phyloP scores from a whole-genome alignment of 2,888 invertebrate species.

The Spisula solida region DNA sequence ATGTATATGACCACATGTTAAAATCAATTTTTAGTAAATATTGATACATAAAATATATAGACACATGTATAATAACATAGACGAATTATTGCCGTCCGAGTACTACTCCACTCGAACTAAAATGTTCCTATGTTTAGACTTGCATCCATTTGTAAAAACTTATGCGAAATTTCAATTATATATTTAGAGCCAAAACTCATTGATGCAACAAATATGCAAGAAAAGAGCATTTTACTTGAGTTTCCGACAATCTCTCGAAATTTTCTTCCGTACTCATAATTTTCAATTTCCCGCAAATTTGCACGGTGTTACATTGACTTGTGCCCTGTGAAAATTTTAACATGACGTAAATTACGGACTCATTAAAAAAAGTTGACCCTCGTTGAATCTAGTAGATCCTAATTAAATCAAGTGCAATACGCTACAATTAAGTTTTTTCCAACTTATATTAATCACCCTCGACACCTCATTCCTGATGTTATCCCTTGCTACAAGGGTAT shows the following conservation, averaged over 20 bases:
- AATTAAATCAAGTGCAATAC: too few species aligned
- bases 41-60: not conserved
- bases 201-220: not conserved
- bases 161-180: not conserved
- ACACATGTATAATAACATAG: not conserved
- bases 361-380: too few species aligned
- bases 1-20: too few species aligned
- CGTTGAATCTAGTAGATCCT: too few species aligned
- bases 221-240: slow-evolving; percentile 37
- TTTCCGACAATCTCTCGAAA: slow-evolving; percentile 57
- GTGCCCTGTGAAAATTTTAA: too few species aligned
- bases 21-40: too few species aligned
- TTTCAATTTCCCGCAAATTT: slow-evolving; percentile 22
- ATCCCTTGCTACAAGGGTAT: too few species aligned
- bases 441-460: too few species aligned
- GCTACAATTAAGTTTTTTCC: too few species aligned
- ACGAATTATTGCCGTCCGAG: not conserved
- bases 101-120: not conserved
- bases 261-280: slow-evolving; percentile 61
- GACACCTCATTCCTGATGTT: too few species aligned
- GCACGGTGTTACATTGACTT: not conserved
- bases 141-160: not conserved
- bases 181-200: not conserved
- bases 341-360: too few species aligned
- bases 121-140: not conserved